Evolutionary conservation across 2,888 invertebrate genomes (phyloP).

Genomic region (Punctoribates punctum): DNA sequence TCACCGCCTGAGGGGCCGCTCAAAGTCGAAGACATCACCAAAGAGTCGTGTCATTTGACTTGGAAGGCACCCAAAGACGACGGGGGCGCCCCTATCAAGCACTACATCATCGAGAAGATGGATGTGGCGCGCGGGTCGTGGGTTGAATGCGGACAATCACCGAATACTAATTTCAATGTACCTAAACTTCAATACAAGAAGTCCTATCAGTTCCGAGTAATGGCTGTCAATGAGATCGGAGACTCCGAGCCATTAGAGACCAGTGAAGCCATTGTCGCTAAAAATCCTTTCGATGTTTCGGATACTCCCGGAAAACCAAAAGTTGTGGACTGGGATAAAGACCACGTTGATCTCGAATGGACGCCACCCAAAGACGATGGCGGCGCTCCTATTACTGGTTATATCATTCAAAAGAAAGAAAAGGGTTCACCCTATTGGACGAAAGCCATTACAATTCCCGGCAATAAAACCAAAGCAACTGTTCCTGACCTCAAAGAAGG

Average conservation of each 20-base stretch:
- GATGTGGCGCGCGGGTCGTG: slow-evolving; percentile 92
- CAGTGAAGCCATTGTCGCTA: slow-evolving; percentile 56
- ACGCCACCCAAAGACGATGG: slow-evolving; percentile 58
- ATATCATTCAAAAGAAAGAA: slow-evolving; percentile 57
- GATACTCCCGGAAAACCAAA: slow-evolving; percentile 67
- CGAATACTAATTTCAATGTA: slow-evolving; percentile 52
- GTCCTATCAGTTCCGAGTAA: slow-evolving; percentile 60
- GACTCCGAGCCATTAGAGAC: slow-evolving; percentile 58
- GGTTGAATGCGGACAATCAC: slow-evolving; percentile 88
- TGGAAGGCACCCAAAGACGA: slow-evolving; percentile 85
- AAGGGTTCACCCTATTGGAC: slow-evolving; percentile 93
- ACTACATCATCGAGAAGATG: slow-evolving; percentile 92
- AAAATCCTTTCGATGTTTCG: slow-evolving; percentile 67
- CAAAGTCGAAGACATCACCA: slow-evolving; percentile 60
- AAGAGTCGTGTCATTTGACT: slow-evolving; percentile 77
- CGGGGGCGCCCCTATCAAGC: slow-evolving; percentile 76
- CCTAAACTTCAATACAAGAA: slow-evolving; percentile 56
- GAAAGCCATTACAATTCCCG: slow-evolving; percentile 80
- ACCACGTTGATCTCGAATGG: slow-evolving; percentile 58
- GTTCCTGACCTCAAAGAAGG: slow-evolving; percentile 87
- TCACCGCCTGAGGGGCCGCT: slow-evolving; percentile 51
- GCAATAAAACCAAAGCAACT: slow-evolving; percentile 73
- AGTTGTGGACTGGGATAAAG: slow-evolving; percentile 57
- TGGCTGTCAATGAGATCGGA: slow-evolving; percentile 60
- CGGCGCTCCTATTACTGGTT: slow-evolving; percentile 58